Percentiles rank a stretch among this genome's conserved stretches.
Conservation (phyloP, 2,888 invertebrate species). For the Oeneis ivallda region DNA sequence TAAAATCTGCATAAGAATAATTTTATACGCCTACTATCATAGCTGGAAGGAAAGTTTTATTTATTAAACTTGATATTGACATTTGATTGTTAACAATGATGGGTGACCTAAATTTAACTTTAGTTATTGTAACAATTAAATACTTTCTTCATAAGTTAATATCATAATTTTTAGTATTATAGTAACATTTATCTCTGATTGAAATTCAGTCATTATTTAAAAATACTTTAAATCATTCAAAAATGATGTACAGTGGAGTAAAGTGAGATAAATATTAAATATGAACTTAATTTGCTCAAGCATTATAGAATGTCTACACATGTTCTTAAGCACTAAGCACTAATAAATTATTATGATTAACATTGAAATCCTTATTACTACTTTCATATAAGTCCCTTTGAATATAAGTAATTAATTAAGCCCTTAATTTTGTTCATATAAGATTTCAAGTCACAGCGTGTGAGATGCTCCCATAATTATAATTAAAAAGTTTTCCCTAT, state of each 20-base stretch:
- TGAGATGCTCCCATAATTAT: too few relatives aligned
- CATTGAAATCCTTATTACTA: not conserved
- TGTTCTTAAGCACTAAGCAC: not conserved
- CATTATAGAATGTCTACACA: not conserved
- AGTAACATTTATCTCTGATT: too few relatives aligned
- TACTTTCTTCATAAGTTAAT: slow-evolving; percentile 4
- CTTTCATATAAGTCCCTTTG: not conserved
- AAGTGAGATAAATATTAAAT: not conserved
- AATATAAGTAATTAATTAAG: too few relatives aligned
- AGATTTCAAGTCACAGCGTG: too few relatives aligned
- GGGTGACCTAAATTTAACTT: slow-evolving; percentile 38
- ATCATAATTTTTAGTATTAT: not conserved
- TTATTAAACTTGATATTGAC: slow-evolving; percentile 25
- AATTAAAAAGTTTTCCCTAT: not conserved
- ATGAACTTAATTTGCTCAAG: not conserved
- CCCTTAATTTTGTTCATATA: not conserved
- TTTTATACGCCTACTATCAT: not conserved
- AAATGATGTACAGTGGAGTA: not conserved
- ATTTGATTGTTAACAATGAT: slow-evolving; percentile 24
- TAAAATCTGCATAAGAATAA: not conserved
- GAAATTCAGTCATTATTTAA: not conserved
- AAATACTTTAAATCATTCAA: not conserved
- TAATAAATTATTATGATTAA: slow-evolving; percentile 1
- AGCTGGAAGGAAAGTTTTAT: slow-evolving; percentile 21
- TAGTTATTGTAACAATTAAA: slow-evolving; percentile 19